A percentile compares a stretch with the other conserved stretches of the same genome.
phyloP scores from a whole-genome alignment of 2,113 vertebrate genomes.

The Rhea americana region DNA sequence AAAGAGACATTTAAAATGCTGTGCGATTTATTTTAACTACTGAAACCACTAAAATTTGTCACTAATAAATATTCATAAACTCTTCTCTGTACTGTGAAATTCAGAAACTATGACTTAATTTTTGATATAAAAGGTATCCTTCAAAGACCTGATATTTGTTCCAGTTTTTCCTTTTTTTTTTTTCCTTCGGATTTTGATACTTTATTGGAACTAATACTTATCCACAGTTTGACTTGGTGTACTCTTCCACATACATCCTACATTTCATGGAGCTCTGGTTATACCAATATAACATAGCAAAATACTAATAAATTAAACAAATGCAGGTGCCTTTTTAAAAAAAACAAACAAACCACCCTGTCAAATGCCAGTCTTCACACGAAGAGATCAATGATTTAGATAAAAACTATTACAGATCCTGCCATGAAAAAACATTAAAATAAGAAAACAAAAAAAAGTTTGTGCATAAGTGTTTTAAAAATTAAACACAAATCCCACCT shows the following conservation, averaged over 20 bases:
- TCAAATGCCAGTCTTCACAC: slow-evolving; percentile 65
- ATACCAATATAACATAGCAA: slow-evolving; percentile 63
- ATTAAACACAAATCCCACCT: slow-evolving; percentile 64
- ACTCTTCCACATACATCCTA: slow-evolving; percentile 48
- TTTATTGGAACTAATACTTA: slow-evolving; percentile 49
- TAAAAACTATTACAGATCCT: slow-evolving; percentile 68
- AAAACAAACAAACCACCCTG: slow-evolving; percentile 3
- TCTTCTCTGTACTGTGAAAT: slow-evolving; percentile 54
- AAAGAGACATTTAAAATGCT: slow-evolving; percentile 3
- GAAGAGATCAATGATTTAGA: slow-evolving; percentile 61
- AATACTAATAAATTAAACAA: slow-evolving; percentile 76
- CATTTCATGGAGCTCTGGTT: slow-evolving; percentile 49
- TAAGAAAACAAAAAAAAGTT: slow-evolving; percentile 32
- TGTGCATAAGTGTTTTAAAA: slow-evolving; percentile 22
- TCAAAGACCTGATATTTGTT: slow-evolving; percentile 58
- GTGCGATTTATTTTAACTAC: slow-evolving; percentile 21
- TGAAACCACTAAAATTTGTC: slow-evolving; percentile 43
- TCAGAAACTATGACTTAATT: slow-evolving; percentile 26
- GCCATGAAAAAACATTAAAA: slow-evolving; percentile 61
- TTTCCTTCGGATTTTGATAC: slow-evolving; percentile 37
- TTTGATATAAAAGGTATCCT: slow-evolving; percentile 36
- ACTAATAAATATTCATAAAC: slow-evolving; percentile 46
- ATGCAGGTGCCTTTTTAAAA: slow-evolving; percentile 54
- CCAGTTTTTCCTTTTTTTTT: slow-evolving; percentile 43
- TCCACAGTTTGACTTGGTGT: slow-evolving; percentile 61